Evolutionary conservation across 2,797 vertebrate genomes (phyloP).

Genomic region (Pipistrellus kuhlii): DNA sequence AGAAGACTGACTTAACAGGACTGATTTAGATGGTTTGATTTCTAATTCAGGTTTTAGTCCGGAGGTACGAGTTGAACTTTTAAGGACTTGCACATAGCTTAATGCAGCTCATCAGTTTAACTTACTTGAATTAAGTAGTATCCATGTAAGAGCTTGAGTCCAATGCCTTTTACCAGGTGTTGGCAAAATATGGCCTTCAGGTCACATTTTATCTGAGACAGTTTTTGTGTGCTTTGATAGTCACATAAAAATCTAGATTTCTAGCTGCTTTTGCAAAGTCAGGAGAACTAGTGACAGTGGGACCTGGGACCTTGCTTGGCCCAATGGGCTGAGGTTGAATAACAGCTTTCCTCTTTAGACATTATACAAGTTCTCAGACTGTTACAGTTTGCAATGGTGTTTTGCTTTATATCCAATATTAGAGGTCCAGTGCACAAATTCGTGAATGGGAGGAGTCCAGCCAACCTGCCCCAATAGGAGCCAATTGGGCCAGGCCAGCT

Average conservation of each 20-base stretch:
- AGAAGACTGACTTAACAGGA: background rate
- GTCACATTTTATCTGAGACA: background rate
- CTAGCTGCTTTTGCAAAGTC: background rate
- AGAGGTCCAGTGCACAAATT: too few species aligned
- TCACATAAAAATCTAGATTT: background rate
- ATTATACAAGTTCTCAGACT: fast-evolving
- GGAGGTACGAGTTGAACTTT: background rate
- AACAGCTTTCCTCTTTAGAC: background rate
- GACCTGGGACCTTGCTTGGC: background rate
- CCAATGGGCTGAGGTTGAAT: background rate
- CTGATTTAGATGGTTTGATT: background rate
- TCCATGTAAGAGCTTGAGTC: background rate
- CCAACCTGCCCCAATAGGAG: too few species aligned
- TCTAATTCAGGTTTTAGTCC: background rate
- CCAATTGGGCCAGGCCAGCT: too few species aligned
- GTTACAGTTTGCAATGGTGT: background rate
- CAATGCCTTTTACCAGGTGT: background rate
- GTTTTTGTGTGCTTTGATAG: background rate
- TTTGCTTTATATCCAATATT: background rate
- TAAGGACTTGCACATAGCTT: background rate
- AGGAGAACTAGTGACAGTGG: background rate
- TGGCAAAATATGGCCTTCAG: background rate
- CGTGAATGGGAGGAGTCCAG: too few species aligned
- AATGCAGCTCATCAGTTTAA: background rate
- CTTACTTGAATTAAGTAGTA: background rate